Conservation (phyloP, 2,113 vertebrate genomes). For the Opisthocomus hoazin region DNA sequence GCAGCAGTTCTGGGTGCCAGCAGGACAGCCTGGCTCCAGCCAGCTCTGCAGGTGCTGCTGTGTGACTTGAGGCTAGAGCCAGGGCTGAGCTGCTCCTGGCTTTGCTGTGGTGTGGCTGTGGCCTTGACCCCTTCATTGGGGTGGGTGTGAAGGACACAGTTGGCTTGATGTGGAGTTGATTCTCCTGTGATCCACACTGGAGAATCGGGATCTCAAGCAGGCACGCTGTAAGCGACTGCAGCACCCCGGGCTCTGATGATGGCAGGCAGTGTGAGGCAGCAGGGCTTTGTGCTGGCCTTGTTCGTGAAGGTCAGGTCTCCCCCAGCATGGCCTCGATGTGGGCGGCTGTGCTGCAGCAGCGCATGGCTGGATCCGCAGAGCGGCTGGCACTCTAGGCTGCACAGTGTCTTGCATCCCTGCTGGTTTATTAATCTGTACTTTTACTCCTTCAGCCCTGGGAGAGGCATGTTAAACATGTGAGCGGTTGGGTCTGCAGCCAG, state of each 20-base stretch:
- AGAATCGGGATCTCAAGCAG: background rate
- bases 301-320: background rate
- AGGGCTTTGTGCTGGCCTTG: background rate
- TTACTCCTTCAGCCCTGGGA: background rate
- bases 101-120: rapidly evolving
- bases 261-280: background rate
- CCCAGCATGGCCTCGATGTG: rapidly evolving
- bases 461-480: background rate
- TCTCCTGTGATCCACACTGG: background rate
- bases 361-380: rapidly evolving
- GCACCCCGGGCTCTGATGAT: rapidly evolving
- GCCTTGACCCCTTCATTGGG: background rate
- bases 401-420: background rate
- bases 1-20: background rate
- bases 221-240: background rate
- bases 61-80: background rate
- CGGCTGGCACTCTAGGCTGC: background rate
- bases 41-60: background rate
- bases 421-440: background rate
- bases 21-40: background rate
- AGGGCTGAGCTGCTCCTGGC: background rate
- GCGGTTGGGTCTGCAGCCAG: background rate
- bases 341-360: background rate
- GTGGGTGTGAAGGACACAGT: background rate
- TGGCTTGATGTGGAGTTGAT: background rate